Conservation (phyloP, 2,888 invertebrate genomes). For the Heliconius cydno region DNA sequence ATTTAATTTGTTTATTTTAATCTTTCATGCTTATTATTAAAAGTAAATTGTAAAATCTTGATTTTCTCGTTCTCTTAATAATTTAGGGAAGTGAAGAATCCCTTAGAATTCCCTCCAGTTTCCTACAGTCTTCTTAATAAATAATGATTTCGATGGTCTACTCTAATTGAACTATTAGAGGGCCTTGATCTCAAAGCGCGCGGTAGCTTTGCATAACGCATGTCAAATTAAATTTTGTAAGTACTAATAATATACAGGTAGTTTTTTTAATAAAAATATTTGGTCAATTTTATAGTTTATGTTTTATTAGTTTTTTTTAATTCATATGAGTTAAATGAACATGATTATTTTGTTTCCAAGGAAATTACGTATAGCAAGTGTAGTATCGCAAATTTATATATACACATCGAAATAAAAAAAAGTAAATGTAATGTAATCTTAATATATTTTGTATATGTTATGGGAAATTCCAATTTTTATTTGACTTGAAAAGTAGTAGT, state of each 20-base stretch:
- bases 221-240: constrained; percentile 28
- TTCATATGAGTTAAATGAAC: not conserved
- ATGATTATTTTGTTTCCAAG: not conserved
- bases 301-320: not conserved
- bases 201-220: constrained; percentile 33
- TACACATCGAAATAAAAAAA: no score
- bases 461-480: no score
- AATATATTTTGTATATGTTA: no score
- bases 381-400: no score
- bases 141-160: constrained; percentile 15
- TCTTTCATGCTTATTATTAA: no score
- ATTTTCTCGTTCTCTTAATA: not conserved
- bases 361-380: no score
- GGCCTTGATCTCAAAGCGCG: constrained; percentile 32
- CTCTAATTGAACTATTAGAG: constrained; percentile 22
- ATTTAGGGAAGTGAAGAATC: not conserved
- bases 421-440: no score
- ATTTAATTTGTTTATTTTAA: no score
- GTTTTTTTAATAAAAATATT: no score
- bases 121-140: not conserved
- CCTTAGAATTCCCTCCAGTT: not conserved
- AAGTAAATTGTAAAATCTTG: not conserved
- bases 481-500: no score
- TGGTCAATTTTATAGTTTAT: not conserved
- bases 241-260: constrained; percentile 15